These are phyloP conservation scores for Drosophila engyochracea DNA, from an alignment of 2,888 invertebrate species.

Conservation along the genomic window DNA sequence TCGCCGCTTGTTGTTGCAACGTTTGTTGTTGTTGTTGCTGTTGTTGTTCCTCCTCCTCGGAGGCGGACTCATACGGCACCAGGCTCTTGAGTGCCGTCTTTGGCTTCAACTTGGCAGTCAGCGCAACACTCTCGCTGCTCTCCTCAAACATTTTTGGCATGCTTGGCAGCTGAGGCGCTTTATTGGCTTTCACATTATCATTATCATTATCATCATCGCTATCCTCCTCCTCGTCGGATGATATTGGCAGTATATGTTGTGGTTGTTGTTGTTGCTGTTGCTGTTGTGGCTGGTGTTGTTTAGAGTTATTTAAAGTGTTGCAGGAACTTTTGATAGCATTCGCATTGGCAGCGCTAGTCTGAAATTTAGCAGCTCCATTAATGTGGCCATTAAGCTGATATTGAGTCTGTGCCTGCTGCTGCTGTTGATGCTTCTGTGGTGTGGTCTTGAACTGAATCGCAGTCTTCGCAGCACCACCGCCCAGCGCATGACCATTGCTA, in stretches of 20 bases:
- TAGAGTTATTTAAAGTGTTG: constrained; percentile 52
- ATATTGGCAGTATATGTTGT: constrained; percentile 69
- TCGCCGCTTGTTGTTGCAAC: constrained; percentile 16
- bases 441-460: constrained; percentile 59
- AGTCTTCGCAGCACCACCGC: constrained; percentile 47
- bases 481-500: constrained; percentile 45
- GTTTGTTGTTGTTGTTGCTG: constrained; percentile 22
- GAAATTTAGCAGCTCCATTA: constrained; percentile 73
- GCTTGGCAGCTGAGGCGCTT: constrained; percentile 82
- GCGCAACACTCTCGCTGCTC: constrained; percentile 31
- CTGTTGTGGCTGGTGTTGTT: constrained; percentile 30
- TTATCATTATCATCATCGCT: constrained; percentile 59
- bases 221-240: constrained; percentile 67
- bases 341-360: constrained; percentile 68
- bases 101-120: constrained; percentile 65
- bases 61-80: constrained; percentile 88
- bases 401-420: constrained; percentile 29
- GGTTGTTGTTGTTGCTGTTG: constrained; percentile 55
- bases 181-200: constrained; percentile 61
- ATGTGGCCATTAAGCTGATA: constrained; percentile 65
- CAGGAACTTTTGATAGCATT: constrained; percentile 81
- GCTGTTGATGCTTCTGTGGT: constrained; percentile 41
- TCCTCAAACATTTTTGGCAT: constrained; percentile 83
- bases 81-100: constrained; percentile 83
- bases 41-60: constrained; percentile 83